These are phyloP conservation scores for Gastracanthus pulcherrimus DNA, from an alignment of 2,888 invertebrate species.

Conservation along the genomic window DNA sequence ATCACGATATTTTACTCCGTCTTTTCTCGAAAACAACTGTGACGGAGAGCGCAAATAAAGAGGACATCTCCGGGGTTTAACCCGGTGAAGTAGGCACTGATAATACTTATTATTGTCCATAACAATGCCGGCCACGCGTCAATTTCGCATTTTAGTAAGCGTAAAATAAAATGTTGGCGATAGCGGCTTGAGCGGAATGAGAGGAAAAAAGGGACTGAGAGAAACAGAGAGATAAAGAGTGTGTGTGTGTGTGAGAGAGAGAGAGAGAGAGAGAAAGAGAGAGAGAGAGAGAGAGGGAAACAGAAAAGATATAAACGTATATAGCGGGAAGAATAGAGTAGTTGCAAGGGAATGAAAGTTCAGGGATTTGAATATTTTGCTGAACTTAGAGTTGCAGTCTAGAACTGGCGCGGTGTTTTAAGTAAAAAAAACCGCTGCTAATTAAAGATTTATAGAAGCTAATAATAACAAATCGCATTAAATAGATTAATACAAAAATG, in stretches of 20 bases:
- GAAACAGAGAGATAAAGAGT: background rate
- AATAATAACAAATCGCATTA: no score
- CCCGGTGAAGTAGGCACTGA: conserved; percentile 23
- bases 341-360: background rate
- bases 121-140: background rate
- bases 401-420: background rate
- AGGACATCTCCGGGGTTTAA: background rate
- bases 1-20: background rate
- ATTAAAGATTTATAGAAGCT: no score
- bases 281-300: background rate
- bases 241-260: background rate
- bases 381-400: no score
- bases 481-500: no score
- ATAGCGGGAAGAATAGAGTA: background rate
- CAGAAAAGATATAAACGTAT: no score
- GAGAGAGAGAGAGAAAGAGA: background rate
- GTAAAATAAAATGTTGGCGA: conserved; percentile 12
- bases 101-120: conserved; percentile 33
- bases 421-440: no score
- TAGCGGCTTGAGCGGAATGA: background rate
- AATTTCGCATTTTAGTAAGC: conserved; percentile 19
- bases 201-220: background rate
- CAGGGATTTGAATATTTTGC: background rate
- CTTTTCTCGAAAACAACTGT: background rate
- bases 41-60: conserved; percentile 19